Evolutionary conservation across 1,140 invertebrate species (phyloP).

Genomic region (Scaptomyza pallida): DNA sequence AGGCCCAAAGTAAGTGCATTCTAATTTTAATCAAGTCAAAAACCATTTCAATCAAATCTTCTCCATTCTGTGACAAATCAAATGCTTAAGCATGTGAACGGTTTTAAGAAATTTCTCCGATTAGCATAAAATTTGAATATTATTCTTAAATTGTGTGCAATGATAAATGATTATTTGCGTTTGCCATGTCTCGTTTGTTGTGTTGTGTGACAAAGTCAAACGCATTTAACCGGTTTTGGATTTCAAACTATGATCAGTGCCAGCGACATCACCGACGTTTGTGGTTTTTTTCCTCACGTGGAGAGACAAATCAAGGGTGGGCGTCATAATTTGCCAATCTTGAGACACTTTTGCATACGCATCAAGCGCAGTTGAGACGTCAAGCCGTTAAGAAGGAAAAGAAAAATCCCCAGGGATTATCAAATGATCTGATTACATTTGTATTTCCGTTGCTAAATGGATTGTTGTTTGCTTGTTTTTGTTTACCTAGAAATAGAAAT

Average conservation of each 20-base stretch:
- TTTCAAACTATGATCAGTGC: neutral
- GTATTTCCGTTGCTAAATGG: conserved; percentile 55
- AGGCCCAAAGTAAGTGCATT: neutral
- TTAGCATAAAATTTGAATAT: conserved; percentile 28
- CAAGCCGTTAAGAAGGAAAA: conserved; percentile 13
- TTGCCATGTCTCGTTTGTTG: conserved; percentile 13
- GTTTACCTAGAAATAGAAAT: conserved; percentile 18
- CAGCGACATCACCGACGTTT: conserved; percentile 8
- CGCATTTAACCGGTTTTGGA: conserved; percentile 60
- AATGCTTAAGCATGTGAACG: neutral
- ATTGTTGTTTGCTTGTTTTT: conserved; percentile 1
- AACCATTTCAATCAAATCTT: conserved; percentile 2
- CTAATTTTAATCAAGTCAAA: neutral
- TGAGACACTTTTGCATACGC: conserved; percentile 24
- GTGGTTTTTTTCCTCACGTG: conserved; percentile 31
- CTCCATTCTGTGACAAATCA: neutral
- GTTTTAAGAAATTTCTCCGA: conserved; percentile 28
- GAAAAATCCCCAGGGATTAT: conserved; percentile 44
- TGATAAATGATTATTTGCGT: conserved; percentile 11
- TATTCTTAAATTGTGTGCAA: neutral
- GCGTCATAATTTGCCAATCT: conserved; percentile 26
- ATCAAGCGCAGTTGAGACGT: conserved; percentile 38
- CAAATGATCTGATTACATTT: conserved; percentile 33
- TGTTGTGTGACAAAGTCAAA: conserved; percentile 16
- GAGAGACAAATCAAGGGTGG: neutral